A percentile compares a stretch with the other conserved stretches of the same genome.
phyloP scores from a whole-genome alignment of 2,888 invertebrate species.

The Polydesmus complanatus region DNA sequence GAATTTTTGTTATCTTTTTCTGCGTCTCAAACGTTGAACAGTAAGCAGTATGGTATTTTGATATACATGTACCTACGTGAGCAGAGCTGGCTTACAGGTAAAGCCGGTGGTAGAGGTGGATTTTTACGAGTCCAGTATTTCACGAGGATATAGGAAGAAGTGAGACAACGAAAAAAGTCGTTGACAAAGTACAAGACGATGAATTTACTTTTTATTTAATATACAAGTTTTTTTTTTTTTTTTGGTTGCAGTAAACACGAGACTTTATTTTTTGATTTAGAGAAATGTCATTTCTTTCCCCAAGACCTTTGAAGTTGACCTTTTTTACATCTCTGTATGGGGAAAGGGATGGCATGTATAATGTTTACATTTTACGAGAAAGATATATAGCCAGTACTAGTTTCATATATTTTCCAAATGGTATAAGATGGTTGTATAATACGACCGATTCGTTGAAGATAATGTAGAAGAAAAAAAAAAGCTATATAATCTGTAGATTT shows the following conservation, averaged over 20 bases:
- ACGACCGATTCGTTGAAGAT: neutral
- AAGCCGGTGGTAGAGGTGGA: neutral
- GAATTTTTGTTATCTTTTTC: neutral
- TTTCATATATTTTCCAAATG: neutral
- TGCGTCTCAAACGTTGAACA: neutral
- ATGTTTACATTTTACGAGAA: neutral
- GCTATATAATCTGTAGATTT: neutral
- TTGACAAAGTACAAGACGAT: neutral
- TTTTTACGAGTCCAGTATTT: neutral
- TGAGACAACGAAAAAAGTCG: neutral
- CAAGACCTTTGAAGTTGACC: neutral
- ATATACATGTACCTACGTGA: neutral
- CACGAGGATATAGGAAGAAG: neutral
- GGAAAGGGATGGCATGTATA: neutral
- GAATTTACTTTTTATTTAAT: neutral
- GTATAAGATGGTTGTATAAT: neutral
- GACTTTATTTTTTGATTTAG: neutral
- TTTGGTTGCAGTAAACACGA: neutral
- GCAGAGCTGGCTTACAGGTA: neutral
- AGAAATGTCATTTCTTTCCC: neutral
- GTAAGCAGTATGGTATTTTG: neutral
- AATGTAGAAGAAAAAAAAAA: neutral
- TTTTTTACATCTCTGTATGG: neutral
- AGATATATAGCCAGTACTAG: neutral
- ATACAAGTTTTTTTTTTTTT: neutral